These are phyloP conservation scores for Cygnus olor DNA, from an alignment of 2,797 vertebrate species.

Conservation along the genomic window DNA sequence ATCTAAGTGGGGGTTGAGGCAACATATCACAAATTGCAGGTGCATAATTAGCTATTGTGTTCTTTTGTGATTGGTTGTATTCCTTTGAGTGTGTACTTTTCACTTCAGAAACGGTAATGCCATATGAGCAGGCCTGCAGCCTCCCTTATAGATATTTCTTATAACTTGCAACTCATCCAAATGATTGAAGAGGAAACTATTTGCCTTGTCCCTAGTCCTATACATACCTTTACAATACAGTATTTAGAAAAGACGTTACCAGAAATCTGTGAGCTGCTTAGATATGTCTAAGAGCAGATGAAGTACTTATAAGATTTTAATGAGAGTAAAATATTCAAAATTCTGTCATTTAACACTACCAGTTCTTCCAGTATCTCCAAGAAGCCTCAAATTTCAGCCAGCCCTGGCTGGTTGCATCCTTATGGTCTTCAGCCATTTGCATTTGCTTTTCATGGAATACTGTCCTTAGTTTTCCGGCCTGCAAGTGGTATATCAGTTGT, in stretches of 20 bases:
- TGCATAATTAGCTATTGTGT: not conserved
- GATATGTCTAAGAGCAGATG: not conserved
- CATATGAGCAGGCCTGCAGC: not conserved
- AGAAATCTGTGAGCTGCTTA: not conserved
- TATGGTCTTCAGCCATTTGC: not conserved
- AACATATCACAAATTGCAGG: not conserved
- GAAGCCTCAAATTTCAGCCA: not conserved
- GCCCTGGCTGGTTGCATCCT: not conserved
- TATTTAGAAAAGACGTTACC: not conserved
- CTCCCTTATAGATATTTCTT: not conserved
- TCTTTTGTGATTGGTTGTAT: not conserved
- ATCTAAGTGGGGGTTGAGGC: not conserved
- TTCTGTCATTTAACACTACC: not conserved
- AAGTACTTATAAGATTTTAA: not conserved
- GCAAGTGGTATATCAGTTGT: not conserved
- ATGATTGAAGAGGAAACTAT: not conserved
- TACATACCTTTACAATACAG: not conserved
- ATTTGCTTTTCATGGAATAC: not conserved
- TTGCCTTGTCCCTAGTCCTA: not conserved
- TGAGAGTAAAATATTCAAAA: not conserved
- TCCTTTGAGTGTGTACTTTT: not conserved
- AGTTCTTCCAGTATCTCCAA: not conserved
- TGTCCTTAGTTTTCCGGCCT: not conserved
- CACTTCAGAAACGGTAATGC: not conserved
- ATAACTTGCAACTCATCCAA: not conserved